Evolutionary conservation across 2,113 vertebrate species (phyloP).

Genomic region (Prolemur simus): DNA sequence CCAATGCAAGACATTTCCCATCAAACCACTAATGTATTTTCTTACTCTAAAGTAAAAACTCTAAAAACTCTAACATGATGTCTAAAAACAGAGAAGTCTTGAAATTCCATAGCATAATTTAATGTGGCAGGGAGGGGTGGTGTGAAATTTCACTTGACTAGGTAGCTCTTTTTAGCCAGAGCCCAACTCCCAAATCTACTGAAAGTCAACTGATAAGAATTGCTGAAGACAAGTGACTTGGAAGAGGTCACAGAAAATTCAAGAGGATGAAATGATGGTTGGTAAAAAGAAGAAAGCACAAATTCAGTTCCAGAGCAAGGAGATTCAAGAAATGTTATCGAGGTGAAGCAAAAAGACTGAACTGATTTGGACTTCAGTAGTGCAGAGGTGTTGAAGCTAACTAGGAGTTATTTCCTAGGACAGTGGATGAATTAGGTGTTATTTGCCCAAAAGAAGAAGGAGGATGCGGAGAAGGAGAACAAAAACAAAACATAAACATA

Average conservation of each 20-base stretch:
- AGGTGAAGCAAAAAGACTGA: neutral
- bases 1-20: constrained; percentile 22
- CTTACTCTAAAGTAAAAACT: neutral
- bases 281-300: neutral
- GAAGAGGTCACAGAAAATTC: neutral
- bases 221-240: neutral
- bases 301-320: constrained; percentile 32
- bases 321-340: neutral
- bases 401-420: neutral
- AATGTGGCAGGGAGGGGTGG: neutral
- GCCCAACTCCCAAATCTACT: constrained; percentile 26
- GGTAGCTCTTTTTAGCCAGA: neutral
- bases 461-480: accelerated
- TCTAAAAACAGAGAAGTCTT: constrained; percentile 9
- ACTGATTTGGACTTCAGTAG: neutral
- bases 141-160: neutral
- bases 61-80: neutral
- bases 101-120: constrained; percentile 29
- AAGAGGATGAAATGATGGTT: neutral
- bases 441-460: neutral
- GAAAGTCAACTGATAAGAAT: constrained; percentile 1
- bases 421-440: neutral
- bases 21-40: constrained; percentile 12
- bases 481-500: neutral
- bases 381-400: neutral